These are phyloP conservation scores for Phoebastria nigripes DNA, from an alignment of 2,797 vertebrate species.

Conservation along the genomic window DNA sequence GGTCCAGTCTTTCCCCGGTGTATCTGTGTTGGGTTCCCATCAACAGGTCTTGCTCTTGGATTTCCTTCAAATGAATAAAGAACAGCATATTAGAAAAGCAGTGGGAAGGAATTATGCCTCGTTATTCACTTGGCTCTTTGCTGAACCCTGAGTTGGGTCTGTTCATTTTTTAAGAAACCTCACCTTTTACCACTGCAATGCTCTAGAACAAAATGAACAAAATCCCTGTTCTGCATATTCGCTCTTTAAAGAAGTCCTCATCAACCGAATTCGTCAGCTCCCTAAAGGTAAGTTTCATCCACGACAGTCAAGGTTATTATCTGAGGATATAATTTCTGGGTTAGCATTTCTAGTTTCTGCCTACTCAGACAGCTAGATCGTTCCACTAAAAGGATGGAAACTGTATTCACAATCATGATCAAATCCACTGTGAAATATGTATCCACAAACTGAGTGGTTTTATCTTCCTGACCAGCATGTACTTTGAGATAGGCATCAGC, in stretches of 20 bases:
- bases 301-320: background rate
- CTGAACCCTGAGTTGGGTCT: background rate
- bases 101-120: background rate
- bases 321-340: background rate
- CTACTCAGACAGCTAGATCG: background rate
- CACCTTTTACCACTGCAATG: background rate
- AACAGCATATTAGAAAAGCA: background rate
- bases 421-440: background rate
- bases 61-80: background rate
- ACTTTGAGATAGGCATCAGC: slow-evolving; percentile 1
- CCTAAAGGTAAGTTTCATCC: background rate
- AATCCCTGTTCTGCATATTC: background rate
- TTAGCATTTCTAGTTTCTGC: background rate
- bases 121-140: background rate
- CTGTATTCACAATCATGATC: background rate
- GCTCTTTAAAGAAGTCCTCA: background rate
- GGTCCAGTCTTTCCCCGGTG: background rate
- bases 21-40: background rate
- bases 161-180: background rate
- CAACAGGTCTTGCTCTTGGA: background rate
- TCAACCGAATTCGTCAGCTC: background rate
- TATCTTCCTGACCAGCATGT: background rate
- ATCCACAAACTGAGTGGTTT: background rate
- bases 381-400: background rate
- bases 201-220: background rate